phyloP scores from a whole-genome alignment of 2,113 vertebrate genomes.

The Catagonus wagneri region DNA sequence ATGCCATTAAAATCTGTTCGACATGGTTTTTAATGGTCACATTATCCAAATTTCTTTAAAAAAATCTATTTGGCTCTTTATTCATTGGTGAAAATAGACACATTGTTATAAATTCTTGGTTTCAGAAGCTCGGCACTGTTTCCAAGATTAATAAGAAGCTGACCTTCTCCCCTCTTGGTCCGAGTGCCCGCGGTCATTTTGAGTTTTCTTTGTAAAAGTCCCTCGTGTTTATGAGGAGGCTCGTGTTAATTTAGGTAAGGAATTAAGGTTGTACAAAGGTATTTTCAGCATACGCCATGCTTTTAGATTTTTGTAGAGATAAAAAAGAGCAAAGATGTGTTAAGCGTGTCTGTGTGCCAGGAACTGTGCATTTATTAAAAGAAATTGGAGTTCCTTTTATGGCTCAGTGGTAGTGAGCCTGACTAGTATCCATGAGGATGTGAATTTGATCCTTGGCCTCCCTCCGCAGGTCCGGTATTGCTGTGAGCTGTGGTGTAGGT shows the following conservation, averaged over 20 bases:
- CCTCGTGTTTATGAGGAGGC: neutral
- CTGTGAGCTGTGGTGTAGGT: too few species aligned
- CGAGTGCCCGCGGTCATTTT: neutral
- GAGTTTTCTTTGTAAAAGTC: neutral
- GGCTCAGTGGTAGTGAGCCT: too few species aligned
- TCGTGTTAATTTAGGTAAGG: neutral
- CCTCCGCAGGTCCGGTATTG: too few species aligned
- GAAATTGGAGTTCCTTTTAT: too few species aligned
- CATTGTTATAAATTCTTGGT: neutral
- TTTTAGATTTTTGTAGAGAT: neutral
- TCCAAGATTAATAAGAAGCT: accelerated
- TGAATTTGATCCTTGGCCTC: too few species aligned
- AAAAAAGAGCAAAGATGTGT: neutral
- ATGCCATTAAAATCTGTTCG: constrained; percentile 74
- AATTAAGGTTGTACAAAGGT: too few species aligned
- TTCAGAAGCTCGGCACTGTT: neutral
- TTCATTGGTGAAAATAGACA: neutral
- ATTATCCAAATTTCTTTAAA: constrained; percentile 75
- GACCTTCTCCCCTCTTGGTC: neutral
- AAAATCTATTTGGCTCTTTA: constrained; percentile 67
- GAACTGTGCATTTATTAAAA: too few species aligned
- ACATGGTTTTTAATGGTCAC: constrained; percentile 75
- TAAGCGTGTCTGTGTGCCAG: accelerated
- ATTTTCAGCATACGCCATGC: neutral
- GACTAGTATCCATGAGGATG: too few species aligned